Conservation (phyloP, 2,113 vertebrate species). For the Nycticorax nycticorax region DNA sequence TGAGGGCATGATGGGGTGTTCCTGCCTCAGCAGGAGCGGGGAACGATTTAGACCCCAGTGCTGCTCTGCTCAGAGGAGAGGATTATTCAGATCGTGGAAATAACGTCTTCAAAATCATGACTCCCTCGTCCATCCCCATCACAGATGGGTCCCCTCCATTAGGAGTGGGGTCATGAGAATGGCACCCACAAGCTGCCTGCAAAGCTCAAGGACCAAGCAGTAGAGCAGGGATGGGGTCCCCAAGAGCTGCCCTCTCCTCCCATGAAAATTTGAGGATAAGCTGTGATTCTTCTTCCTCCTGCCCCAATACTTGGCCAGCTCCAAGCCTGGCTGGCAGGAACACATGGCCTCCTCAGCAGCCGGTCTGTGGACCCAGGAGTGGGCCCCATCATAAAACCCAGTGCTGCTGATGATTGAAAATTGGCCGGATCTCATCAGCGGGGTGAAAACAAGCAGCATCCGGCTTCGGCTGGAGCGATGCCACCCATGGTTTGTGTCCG, state of each 20-base stretch:
- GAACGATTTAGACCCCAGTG: too few species aligned
- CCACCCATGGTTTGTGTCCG: accelerated
- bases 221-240: background rate
- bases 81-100: background rate
- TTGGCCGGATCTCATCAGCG: too few species aligned
- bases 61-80: background rate
- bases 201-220: background rate
- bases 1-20: background rate
- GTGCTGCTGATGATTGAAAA: accelerated
- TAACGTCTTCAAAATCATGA: accelerated
- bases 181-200: background rate
- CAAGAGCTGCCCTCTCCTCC: background rate
- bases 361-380: background rate
- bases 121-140: background rate
- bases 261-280: background rate
- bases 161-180: background rate
- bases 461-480: accelerated
- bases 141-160: background rate
- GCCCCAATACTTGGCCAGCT: background rate
- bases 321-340: background rate
- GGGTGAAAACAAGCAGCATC: background rate
- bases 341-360: background rate
- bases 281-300: background rate
- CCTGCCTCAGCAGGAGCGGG: background rate
- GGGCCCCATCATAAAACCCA: background rate